Evolutionary conservation across 2,797 vertebrate genomes (phyloP).

Genomic region (Peromyscus attwateri): DNA sequence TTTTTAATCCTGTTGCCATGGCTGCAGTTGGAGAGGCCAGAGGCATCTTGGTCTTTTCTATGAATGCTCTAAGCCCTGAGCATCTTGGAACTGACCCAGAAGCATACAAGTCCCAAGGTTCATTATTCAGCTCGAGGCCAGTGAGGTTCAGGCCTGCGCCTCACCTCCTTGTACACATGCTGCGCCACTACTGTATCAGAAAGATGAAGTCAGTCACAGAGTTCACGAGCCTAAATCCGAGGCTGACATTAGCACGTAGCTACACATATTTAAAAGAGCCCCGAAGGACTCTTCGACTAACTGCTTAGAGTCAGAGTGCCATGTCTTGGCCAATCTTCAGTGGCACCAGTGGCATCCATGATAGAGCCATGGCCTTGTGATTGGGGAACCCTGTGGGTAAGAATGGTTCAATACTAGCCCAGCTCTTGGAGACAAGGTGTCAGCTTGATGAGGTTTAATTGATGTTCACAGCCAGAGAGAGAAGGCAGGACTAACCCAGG

Average conservation of each 20-base stretch:
- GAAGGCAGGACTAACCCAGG: neutral
- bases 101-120: neutral
- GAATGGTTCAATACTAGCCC: neutral
- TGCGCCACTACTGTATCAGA: neutral
- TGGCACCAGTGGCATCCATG: fast-evolving
- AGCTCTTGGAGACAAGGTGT: neutral
- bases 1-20: neutral
- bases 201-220: neutral
- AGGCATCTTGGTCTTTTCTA: neutral
- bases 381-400: neutral
- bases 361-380: neutral
- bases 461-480: neutral
- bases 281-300: neutral
- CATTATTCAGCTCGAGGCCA: neutral
- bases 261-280: neutral
- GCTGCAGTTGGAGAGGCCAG: neutral
- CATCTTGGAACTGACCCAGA: neutral
- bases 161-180: neutral
- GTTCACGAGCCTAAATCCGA: neutral
- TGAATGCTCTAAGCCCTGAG: neutral
- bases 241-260: neutral
- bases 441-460: neutral
- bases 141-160: neutral
- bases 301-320: neutral
- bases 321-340: neutral